Conservation (phyloP, 2,113 vertebrate species). For the Procapra przewalskii region DNA sequence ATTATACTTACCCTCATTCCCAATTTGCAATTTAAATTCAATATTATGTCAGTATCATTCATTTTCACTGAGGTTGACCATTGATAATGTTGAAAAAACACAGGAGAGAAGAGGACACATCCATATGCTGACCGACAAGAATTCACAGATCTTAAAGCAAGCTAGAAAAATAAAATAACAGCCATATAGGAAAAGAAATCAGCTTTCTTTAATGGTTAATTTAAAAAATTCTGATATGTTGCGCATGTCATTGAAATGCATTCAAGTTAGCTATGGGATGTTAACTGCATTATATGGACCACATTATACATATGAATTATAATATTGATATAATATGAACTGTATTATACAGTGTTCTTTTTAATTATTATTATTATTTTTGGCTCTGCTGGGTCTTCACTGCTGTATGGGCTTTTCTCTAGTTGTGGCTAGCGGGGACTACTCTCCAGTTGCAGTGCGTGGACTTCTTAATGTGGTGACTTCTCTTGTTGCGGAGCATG, state of each 20-base stretch:
- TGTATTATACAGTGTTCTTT: neutral
- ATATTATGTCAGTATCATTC: conserved; percentile 43
- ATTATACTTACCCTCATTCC: conserved; percentile 87
- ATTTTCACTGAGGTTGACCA: conserved; percentile 64
- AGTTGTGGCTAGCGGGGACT: neutral
- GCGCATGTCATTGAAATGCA: neutral
- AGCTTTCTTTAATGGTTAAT: neutral
- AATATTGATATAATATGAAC: neutral
- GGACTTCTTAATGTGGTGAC: neutral
- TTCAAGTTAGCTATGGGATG: neutral
- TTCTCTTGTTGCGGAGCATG: neutral
- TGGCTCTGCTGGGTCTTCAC: neutral
- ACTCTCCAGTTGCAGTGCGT: accelerated
- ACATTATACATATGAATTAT: neutral
- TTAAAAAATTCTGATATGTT: neutral
- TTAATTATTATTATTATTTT: neutral
- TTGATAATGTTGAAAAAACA: conserved; percentile 91
- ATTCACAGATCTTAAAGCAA: conserved; percentile 91
- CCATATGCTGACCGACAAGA: conserved; percentile 90
- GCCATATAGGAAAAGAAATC: neutral
- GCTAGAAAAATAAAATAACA: conserved; percentile 76
- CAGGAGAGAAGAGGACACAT: conserved; percentile 88
- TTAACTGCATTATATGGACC: neutral
- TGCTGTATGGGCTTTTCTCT: neutral
- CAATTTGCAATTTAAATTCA: conserved; percentile 85